Evolutionary conservation across 2,888 invertebrate genomes (phyloP), one percentile per base, ranked within the genome.

Genomic region (Oegoconia quadripuncta): DNA sequence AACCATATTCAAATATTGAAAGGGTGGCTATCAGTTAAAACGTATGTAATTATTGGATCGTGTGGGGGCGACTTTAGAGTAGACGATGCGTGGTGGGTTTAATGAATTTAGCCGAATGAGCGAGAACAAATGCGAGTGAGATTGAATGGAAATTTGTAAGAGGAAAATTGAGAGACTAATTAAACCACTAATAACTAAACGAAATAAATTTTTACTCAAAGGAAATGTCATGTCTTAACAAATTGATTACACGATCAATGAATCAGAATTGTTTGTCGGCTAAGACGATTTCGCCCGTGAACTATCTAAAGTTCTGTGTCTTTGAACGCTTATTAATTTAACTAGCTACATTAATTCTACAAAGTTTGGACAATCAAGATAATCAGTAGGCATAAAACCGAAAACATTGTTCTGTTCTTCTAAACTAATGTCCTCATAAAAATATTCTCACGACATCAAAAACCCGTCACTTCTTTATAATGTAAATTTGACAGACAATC

Each of bases 401-500:
- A n/a, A n/a, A n/a, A n/a, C n/a, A n/a, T n/a, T n/a, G n/a, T n/a
- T n/a, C n/a, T n/a, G n/a, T n/a, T n/a, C n/a, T n/a, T n/a, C n/a
- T n/a, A 48, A 42, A 44, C 36, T 45, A 41, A 51, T 34, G 52
- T 50, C 48, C 39, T 48, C 30, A 48, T 41, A 52, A 62, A 64
- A 65, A 63, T 55, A 66, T 78, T 83, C 83, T 68, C 82, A 81
- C 80, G 71, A 51, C 51, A 41, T 56, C 64, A 59, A 55, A 60
- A 66, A 62, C 57, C 46, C 44, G 46, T 55, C 54, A 55, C 48
- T 55, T 62, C 57, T 69, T 74, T 74, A 71, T 74, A 74, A 82
- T 79, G 74, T 74, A 82, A 79, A 81, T 83, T 75, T 84, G 84
- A 84, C 86, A 81, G 66, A 74, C 72, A 68, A 72, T 86, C 84